Conservation (phyloP, 2,113 vertebrate genomes). For the Etheostoma cragini region DNA sequence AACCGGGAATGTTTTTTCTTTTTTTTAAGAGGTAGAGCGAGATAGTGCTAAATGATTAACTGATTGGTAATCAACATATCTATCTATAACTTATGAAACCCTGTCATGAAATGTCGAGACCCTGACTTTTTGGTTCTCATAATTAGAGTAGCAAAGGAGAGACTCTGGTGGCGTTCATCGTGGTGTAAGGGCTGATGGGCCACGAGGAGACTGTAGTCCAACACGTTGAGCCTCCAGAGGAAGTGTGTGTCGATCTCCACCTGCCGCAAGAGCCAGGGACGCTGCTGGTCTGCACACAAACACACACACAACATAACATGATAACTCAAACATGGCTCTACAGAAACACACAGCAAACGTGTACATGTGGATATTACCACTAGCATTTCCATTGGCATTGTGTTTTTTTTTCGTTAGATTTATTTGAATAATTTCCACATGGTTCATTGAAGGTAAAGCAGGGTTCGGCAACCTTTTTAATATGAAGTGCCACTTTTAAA, state of each 20-base stretch:
- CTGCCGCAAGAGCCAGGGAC: conserved; percentile 88
- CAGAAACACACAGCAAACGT: background rate
- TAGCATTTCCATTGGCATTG: background rate
- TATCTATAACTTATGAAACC: background rate
- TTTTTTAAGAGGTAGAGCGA: too few species aligned
- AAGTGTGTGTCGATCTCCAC: conserved; percentile 89
- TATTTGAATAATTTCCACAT: background rate
- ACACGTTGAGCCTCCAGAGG: conserved; percentile 85
- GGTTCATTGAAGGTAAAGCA: background rate
- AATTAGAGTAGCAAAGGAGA: conserved; percentile 82
- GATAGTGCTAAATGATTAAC: too few species aligned
- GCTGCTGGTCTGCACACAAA: conserved; percentile 82
- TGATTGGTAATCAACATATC: too few species aligned
- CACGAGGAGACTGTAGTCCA: conserved; percentile 92
- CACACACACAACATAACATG: conserved; percentile 8
- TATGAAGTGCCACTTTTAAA: too few species aligned
- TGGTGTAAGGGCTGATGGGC: conserved; percentile 86
- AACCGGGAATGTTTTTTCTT: too few species aligned
- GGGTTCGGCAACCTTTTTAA: too few species aligned
- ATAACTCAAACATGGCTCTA: background rate
- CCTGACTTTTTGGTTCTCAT: conserved; percentile 84
- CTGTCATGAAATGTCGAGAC: background rate
- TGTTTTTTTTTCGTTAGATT: background rate
- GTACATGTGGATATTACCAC: background rate
- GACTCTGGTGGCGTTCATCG: conserved; percentile 80